Evolutionary conservation across 2,888 invertebrate genomes (phyloP), one percentile per base, ranked within the genome.

Genomic region (Drosophila heteroneura): DNA sequence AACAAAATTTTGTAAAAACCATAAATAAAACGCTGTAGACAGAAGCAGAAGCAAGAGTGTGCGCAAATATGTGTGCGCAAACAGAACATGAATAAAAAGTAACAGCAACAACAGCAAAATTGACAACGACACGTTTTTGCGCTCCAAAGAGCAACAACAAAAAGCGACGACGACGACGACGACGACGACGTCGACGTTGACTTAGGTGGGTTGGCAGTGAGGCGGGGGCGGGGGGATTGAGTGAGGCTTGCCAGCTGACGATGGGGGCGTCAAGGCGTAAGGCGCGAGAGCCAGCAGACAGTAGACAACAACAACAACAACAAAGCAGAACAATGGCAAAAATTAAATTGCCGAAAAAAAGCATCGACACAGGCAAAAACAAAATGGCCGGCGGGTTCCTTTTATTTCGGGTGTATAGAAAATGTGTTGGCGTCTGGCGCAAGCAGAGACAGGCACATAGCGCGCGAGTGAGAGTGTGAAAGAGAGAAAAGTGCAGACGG

Each of bases 311-410:
- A 63, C 76, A 76, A 56, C 65, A 76, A 37, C 61, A 70, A 14
- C 60, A 52, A 57, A 26, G 26, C 71, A 69, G 76, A 76, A 79
- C 74, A 83, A 86, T 76, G 67, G 60, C 70, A 62, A 71, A 69
- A 85, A 68, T 69, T n/a, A 82, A 87, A 87, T 85, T 72, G 73
- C 81, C 82, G 57, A 82, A 88, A 85, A 60, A 65, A 75, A 57
- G 65, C 22, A 57, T 7, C 30, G 52, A 68, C 37, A 85, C 33
- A 74, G 54, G 72, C 67, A 47, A 74, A 79, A 79, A 41, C 89
- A 90, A 85, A 90, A 85, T 85, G 85, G 85, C 85, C 71, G 85
- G 72, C 72, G 66, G 89, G 70, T 67, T 85, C 83, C 76, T 85
- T 73, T 85, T 74, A 81, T 86, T 83, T 80, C 64, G 85, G 74